Evolutionary conservation across 2,113 vertebrate species (phyloP).

Genomic region (Furnarius figulus): DNA sequence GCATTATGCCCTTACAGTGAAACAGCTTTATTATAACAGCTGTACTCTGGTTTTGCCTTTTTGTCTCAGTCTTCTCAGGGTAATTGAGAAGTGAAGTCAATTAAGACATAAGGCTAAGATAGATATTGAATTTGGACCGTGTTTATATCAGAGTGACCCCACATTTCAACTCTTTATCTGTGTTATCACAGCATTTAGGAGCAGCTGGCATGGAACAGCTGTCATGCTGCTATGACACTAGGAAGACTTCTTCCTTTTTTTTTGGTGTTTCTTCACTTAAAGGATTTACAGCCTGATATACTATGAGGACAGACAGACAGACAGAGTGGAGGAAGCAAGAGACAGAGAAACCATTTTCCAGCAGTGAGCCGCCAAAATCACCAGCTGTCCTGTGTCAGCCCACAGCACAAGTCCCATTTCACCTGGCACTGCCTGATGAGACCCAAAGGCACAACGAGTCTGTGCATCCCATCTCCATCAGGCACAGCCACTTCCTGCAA

Average conservation of each 20-base stretch:
- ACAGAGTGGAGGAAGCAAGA: not conserved
- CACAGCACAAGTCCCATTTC: not conserved
- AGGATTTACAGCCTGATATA: not conserved
- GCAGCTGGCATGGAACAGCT: slow-evolving; percentile 14
- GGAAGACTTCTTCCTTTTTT: not conserved
- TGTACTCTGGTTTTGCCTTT: not conserved
- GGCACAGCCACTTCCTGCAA: not conserved
- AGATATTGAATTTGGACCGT: not conserved
- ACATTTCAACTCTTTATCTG: not conserved
- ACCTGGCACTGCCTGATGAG: not conserved
- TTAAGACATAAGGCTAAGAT: not conserved
- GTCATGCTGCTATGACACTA: not conserved
- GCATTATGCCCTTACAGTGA: not conserved
- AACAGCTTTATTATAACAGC: not conserved
- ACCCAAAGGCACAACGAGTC: rapidly evolving
- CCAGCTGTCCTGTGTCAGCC: not conserved
- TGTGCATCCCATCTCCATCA: not conserved
- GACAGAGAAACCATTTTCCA: not conserved
- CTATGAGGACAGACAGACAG: not conserved
- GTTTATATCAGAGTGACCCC: not conserved
- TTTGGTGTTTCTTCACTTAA: not conserved
- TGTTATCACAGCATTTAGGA: not conserved
- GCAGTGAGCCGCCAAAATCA: not conserved
- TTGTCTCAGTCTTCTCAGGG: not conserved
- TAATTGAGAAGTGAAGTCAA: not conserved